Percentiles rank a stretch among this genome's conserved stretches.
Evolutionary conservation across 2,888 invertebrate species (phyloP).

Genomic region (Drosophila recens): DNA sequence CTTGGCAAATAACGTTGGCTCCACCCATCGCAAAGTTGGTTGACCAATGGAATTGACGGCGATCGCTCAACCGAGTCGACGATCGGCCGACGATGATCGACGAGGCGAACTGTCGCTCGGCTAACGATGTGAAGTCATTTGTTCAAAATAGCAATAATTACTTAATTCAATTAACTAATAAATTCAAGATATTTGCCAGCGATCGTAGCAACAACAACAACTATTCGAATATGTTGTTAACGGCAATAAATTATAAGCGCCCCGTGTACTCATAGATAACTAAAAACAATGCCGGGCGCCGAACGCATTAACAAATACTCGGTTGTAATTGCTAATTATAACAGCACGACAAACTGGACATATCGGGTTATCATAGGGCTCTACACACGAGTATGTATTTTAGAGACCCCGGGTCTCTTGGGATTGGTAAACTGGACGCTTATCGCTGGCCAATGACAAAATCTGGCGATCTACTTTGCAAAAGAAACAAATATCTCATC

Average conservation of each 20-base stretch:
- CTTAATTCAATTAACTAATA: conserved; percentile 75
- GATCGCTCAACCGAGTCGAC: conserved; percentile 34
- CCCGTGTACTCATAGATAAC: conserved; percentile 32
- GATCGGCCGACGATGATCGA: conserved; percentile 34
- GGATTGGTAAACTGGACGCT: conserved; percentile 42
- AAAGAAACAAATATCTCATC: background rate
- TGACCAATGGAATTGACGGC: conserved; percentile 42
- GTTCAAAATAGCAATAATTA: conserved; percentile 72
- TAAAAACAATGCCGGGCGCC: conserved; percentile 28
- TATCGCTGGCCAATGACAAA: conserved; percentile 60
- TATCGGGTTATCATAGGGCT: conserved; percentile 2
- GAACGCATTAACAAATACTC: conserved; percentile 26
- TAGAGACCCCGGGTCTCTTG: conserved; percentile 28
- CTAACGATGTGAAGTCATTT: conserved; percentile 64
- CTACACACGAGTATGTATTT: background rate
- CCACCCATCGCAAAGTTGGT: conserved; percentile 34
- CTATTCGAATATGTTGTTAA: conserved; percentile 17
- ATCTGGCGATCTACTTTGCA: conserved; percentile 9
- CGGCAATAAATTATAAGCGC: conserved; percentile 59
- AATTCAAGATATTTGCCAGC: conserved; percentile 61
- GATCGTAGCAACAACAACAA: conserved; percentile 23
- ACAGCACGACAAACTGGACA: conserved; percentile 37
- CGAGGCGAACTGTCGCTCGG: conserved; percentile 32
- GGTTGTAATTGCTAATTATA: conserved; percentile 73
- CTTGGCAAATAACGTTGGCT: conserved; percentile 26